Conservation (phyloP, 2,113 vertebrate species). For the Ctenodactylus gundi region DNA sequence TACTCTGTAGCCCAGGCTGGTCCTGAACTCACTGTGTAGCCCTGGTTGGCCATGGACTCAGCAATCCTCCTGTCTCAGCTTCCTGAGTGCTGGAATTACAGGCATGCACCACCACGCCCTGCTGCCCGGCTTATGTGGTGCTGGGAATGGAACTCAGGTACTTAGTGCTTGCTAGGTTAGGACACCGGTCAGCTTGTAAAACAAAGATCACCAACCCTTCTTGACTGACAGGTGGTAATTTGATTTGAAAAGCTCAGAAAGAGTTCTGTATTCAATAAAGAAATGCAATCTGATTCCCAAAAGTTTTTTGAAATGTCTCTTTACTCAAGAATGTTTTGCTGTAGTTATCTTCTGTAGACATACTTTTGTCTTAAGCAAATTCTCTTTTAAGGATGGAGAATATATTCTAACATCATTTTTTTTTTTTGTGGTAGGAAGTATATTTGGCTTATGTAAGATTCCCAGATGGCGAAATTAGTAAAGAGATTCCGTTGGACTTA, state of each 20-base stretch:
- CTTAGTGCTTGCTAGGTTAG: too few relatives aligned
- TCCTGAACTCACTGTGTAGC: too few relatives aligned
- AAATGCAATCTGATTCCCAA: background rate
- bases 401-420: background rate
- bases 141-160: too few relatives aligned
- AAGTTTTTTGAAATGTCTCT: background rate
- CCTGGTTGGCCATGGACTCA: too few relatives aligned
- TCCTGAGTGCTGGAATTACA: too few relatives aligned
- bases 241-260: background rate
- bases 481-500: background rate
- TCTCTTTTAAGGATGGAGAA: background rate
- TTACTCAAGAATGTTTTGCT: background rate
- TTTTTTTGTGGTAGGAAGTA: conserved; percentile 19
- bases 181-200: too few relatives aligned
- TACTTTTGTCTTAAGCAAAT: background rate
- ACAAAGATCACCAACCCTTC: background rate
- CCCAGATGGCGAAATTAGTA: conserved; percentile 34
- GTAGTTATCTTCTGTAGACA: background rate
- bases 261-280: background rate
- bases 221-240: conserved; percentile 12
- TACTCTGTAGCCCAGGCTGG: too few relatives aligned
- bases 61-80: too few relatives aligned
- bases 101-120: too few relatives aligned
- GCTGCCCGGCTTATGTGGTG: too few relatives aligned
- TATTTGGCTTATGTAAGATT: conserved; percentile 30